Evolutionary conservation across 2,113 vertebrate species (phyloP).

Genomic region (Pterocles orientalis): DNA sequence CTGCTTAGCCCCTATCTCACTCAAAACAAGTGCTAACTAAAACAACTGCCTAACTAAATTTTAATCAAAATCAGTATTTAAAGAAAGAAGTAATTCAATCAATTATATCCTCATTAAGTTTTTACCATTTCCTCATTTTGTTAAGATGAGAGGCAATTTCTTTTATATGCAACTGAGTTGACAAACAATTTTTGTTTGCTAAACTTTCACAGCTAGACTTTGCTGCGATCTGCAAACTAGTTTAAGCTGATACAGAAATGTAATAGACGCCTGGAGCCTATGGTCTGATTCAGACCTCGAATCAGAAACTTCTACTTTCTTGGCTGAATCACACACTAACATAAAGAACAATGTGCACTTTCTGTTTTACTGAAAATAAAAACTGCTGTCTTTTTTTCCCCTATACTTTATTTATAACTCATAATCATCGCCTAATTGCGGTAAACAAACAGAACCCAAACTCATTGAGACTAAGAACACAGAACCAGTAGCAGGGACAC

Average conservation of each 20-base stretch:
- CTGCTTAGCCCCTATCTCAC: background rate
- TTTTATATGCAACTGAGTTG: background rate
- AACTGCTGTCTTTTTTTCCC: background rate
- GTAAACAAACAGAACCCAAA: background rate
- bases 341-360: background rate
- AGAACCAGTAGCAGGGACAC: background rate
- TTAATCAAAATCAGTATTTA: background rate
- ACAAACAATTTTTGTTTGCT: background rate
- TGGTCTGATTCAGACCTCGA: constrained; percentile 10
- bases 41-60: background rate
- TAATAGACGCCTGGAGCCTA: background rate
- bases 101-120: background rate
- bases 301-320: background rate
- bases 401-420: background rate
- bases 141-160: background rate
- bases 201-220: background rate
- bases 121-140: background rate
- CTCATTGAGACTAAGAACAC: background rate
- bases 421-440: background rate
- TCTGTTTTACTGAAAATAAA: background rate
- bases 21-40: background rate
- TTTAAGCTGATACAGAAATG: background rate
- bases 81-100: background rate
- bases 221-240: background rate
- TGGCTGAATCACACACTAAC: background rate